Evolutionary conservation across 2,113 vertebrate species (phyloP).

Genomic region (Rhadina sibilatrix): DNA sequence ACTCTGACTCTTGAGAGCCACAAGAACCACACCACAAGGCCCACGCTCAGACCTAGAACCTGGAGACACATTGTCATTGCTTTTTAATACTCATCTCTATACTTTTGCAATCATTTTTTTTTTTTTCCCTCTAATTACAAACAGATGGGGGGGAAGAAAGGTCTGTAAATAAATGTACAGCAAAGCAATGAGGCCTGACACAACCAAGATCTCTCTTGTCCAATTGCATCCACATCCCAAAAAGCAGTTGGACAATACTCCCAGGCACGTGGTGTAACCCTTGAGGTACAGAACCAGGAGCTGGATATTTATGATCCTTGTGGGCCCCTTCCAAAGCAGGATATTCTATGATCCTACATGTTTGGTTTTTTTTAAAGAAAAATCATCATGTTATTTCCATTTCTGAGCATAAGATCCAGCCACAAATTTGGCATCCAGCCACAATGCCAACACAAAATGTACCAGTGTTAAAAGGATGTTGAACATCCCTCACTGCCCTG

Average conservation of each 20-base stretch:
- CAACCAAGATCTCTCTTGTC: not conserved
- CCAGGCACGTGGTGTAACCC: not conserved
- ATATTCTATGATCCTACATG: not conserved
- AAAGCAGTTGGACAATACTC: not conserved
- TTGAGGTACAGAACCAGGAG: not conserved
- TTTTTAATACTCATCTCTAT: not conserved
- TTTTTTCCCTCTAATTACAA: not conserved
- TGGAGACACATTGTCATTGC: too few relatives aligned
- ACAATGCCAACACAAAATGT: not conserved
- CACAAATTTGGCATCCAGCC: not conserved
- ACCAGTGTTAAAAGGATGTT: not conserved
- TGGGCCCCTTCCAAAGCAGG: not conserved
- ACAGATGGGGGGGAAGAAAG: accelerated
- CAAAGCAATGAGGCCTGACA: not conserved
- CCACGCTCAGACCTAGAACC: not conserved
- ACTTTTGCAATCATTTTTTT: not conserved
- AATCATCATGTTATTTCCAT: not conserved
- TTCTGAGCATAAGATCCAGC: not conserved
- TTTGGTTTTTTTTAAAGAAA: not conserved
- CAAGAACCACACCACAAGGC: not conserved
- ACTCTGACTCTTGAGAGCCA: not conserved
- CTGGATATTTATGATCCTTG: not conserved
- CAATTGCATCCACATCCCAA: not conserved
- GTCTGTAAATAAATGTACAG: not conserved
- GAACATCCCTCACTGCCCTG: not conserved